Percentiles rank a stretch among this genome's conserved stretches.
These are phyloP conservation scores for Scaeva pyrastri DNA, from an alignment of 2,888 invertebrate genomes.

Conservation along the genomic window DNA sequence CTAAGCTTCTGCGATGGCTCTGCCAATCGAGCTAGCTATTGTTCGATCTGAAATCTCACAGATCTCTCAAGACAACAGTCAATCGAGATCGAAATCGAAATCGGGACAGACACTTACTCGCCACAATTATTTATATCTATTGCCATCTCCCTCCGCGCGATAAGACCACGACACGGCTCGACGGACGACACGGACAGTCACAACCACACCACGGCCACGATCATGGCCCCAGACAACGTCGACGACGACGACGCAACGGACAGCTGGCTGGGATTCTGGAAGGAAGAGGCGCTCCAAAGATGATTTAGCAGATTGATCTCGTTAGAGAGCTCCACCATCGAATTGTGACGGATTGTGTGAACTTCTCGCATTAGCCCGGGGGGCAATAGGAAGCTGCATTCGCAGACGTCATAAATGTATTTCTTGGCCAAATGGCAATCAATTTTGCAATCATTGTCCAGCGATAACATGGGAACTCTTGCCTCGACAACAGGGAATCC, in stretches of 20 bases:
- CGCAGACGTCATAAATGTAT: conserved; percentile 41
- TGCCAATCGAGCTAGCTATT: conserved; percentile 59
- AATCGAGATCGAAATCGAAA: conserved; percentile 13
- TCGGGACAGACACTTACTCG: conserved; percentile 42
- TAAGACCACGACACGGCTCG: neutral
- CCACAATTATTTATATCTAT: conserved; percentile 42
- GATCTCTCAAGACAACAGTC: conserved; percentile 40
- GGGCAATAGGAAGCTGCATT: conserved; percentile 8
- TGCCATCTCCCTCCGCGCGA: neutral
- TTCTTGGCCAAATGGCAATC: conserved; percentile 73
- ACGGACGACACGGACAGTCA: conserved; percentile 10
- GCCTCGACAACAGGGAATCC: conserved; percentile 54
- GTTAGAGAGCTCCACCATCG: conserved; percentile 69
- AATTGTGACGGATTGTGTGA: conserved; percentile 83
- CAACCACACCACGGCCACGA: neutral
- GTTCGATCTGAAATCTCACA: conserved; percentile 65
- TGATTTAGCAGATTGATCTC: conserved; percentile 76
- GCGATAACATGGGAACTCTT: conserved; percentile 68
- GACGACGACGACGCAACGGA: neutral
- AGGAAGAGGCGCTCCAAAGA: conserved; percentile 51
- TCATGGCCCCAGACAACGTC: neutral
- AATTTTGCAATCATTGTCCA: conserved; percentile 69
- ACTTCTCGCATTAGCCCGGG: conserved; percentile 80
- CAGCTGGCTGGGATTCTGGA: neutral
- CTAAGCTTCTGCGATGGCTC: neutral